These are phyloP conservation scores for Lapara coniferarum DNA, from an alignment of 2,888 invertebrate species.

Conservation along the genomic window DNA sequence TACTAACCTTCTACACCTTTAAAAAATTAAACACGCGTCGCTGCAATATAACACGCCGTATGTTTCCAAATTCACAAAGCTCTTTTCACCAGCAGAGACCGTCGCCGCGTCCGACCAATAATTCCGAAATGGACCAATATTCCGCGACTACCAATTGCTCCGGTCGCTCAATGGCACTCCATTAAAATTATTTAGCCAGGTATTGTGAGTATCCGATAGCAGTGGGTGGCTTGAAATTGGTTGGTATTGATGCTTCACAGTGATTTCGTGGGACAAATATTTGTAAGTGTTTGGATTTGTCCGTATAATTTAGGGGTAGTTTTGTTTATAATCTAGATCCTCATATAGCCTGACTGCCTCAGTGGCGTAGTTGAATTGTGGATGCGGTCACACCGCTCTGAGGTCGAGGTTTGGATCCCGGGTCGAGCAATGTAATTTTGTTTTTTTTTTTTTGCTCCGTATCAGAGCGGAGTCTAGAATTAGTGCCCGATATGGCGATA, in stretches of 20 bases:
- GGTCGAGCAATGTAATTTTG: no score
- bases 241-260: background rate
- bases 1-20: background rate
- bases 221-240: background rate
- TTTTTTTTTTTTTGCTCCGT: no score
- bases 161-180: constrained; percentile 3
- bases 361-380: no score
- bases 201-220: background rate
- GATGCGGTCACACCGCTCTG: no score
- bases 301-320: background rate
- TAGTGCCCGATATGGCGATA: no score
- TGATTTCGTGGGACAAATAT: background rate
- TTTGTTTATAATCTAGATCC: no score
- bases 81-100: constrained; percentile 26
- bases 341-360: no score
- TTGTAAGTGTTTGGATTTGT: background rate
- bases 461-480: no score
- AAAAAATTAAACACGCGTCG: background rate
- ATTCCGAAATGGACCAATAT: constrained; percentile 26
- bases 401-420: no score
- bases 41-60: constrained; percentile 7
- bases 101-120: constrained; percentile 26
- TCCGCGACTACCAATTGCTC: constrained; percentile 30
- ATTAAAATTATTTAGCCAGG: constrained; percentile 17
- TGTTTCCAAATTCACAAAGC: constrained; percentile 26